Conservation (phyloP, 1,140 invertebrate species). For the Drosophila ohnishii region DNA sequence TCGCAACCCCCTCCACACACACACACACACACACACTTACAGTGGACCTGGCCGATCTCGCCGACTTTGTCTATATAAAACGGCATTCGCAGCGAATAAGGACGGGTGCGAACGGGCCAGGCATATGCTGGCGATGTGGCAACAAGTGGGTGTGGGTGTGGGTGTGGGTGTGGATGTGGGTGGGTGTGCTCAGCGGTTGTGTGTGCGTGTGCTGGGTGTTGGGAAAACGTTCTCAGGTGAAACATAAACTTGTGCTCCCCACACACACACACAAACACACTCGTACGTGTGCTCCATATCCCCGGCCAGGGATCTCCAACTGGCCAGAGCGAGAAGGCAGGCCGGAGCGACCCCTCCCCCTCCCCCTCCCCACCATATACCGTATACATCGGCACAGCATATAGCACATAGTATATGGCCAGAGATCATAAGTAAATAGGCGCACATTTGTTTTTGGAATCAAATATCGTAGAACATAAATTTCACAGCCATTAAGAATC, state of each 20-base stretch:
- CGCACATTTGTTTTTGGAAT: conserved; percentile 77
- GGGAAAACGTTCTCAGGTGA: conserved; percentile 47
- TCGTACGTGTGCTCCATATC: conserved; percentile 46
- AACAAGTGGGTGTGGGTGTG: conserved; percentile 61
- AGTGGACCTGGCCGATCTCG: background rate
- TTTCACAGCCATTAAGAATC: conserved; percentile 73
- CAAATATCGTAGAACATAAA: conserved; percentile 80
- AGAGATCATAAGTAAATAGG: conserved; percentile 48
- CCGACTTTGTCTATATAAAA: conserved; percentile 30
- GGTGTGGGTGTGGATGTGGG: conserved; percentile 11
- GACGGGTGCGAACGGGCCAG: conserved; percentile 52
- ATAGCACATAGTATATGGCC: conserved; percentile 5
- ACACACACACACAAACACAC: conserved; percentile 17
- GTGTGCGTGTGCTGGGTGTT: conserved; percentile 29
- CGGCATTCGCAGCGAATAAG: conserved; percentile 17
- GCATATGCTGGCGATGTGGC: conserved; percentile 61
- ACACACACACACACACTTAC: conserved; percentile 12
- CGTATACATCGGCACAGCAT: conserved; percentile 9
- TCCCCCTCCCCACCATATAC: conserved; percentile 12
- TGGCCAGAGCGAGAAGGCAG: conserved; percentile 46
- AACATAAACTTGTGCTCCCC: conserved; percentile 71
- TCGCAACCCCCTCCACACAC: conserved; percentile 27
- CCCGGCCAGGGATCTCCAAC: conserved; percentile 47
- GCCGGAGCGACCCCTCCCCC: conserved; percentile 6
- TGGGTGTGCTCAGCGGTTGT: conserved; percentile 48